Conservation (phyloP, 2,888 invertebrate species). For the Andrena marginata region DNA sequence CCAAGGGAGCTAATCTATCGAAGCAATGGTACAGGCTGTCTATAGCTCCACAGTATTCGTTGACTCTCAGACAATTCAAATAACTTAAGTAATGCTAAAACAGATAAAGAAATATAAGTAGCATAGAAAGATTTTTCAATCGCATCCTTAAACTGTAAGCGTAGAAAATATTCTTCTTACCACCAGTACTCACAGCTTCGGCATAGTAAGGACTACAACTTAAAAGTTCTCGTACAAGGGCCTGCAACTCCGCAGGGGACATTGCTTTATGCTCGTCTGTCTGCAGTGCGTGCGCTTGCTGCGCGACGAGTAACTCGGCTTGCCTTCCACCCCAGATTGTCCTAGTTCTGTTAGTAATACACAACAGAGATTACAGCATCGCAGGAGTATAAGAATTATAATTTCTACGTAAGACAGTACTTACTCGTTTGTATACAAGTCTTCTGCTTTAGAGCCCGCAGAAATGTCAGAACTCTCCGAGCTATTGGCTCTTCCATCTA, state of each 20-base stretch:
- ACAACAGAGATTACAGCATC: not conserved
- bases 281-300: slow-evolving; percentile 93
- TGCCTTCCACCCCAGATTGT: slow-evolving; percentile 94
- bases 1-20: slow-evolving; percentile 87
- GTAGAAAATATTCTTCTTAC: slow-evolving; percentile 22
- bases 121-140: slow-evolving; percentile 14
- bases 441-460: slow-evolving; percentile 55
- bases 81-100: slow-evolving; percentile 95
- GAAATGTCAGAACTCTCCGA: slow-evolving; percentile 57
- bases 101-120: slow-evolving; percentile 21
- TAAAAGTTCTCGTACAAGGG: slow-evolving; percentile 90
- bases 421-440: slow-evolving; percentile 66
- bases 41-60: slow-evolving; percentile 94
- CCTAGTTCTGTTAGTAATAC: slow-evolving; percentile 83
- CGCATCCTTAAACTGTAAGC: not conserved
- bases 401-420: slow-evolving; percentile 1
- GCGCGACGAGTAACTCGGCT: slow-evolving; percentile 95
- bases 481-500: slow-evolving; percentile 45
- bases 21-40: slow-evolving; percentile 94
- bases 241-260: slow-evolving; percentile 91
- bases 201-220: slow-evolving; percentile 92
- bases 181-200: slow-evolving; percentile 90
- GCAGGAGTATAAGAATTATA: not conserved
- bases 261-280: slow-evolving; percentile 93
- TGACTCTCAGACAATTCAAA: slow-evolving; percentile 94